Conservation (phyloP, 2,113 vertebrate species). For the Pteronura brasiliensis region DNA sequence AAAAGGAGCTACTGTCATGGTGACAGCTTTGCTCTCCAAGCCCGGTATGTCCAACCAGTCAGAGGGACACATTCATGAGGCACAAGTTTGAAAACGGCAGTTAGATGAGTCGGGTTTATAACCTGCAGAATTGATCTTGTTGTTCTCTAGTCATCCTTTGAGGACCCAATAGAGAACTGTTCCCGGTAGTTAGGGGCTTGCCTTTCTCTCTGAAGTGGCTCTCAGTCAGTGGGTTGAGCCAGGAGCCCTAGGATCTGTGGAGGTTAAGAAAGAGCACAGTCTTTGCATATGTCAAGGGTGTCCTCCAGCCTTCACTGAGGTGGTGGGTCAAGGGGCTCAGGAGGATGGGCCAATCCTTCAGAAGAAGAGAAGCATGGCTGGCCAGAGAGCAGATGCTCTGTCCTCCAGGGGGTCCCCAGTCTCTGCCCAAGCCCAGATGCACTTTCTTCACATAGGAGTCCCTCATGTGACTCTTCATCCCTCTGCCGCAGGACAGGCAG, state of each 20-base stretch:
- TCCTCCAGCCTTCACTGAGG: background rate
- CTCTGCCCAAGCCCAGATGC: background rate
- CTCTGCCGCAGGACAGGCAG: background rate
- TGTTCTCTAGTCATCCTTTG: background rate
- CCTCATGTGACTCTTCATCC: too few species aligned
- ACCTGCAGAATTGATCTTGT: background rate
- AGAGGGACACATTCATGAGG: background rate
- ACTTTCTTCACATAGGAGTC: background rate
- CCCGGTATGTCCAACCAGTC: background rate
- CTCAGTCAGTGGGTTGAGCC: background rate
- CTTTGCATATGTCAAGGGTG: too few species aligned
- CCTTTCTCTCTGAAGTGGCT: background rate
- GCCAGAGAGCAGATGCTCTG: background rate
- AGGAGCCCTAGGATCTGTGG: background rate
- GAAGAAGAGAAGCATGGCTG: background rate
- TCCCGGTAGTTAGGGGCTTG: too few species aligned
- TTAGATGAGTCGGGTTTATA: background rate
- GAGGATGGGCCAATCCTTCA: background rate
- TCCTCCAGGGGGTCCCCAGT: background rate
- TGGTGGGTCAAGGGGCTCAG: background rate
- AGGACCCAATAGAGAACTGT: background rate
- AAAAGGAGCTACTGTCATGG: background rate
- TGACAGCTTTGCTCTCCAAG: background rate
- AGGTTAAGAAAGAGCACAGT: background rate
- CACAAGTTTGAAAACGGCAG: background rate